Evolutionary conservation across 2,888 invertebrate species (phyloP).

Genomic region (Trichopria drosophilae): DNA sequence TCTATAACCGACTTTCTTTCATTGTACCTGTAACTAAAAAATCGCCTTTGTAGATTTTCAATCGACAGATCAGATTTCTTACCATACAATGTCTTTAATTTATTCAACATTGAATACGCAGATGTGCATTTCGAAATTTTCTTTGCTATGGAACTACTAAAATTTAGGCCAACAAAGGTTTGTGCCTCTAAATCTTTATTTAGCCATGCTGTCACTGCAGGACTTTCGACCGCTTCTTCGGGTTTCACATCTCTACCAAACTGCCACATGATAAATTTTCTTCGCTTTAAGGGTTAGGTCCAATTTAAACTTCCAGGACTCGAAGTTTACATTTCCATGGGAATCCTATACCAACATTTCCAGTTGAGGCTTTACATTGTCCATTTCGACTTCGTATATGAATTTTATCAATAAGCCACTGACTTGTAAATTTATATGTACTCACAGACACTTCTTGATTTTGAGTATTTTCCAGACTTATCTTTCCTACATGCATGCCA

Average conservation of each 20-base stretch:
- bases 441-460: no score
- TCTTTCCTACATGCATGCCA: background rate
- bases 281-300: slow-evolving; percentile 31
- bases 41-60: slow-evolving; percentile 33
- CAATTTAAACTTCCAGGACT: slow-evolving; percentile 34
- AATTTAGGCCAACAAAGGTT: no score
- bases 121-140: slow-evolving; percentile 37
- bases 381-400: slow-evolving; percentile 33
- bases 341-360: slow-evolving; percentile 34
- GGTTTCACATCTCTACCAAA: slow-evolving; percentile 26
- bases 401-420: no score
- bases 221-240: slow-evolving; percentile 19
- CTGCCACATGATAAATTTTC: slow-evolving; percentile 20
- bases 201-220: slow-evolving; percentile 30
- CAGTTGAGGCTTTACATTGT: slow-evolving; percentile 34
- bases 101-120: slow-evolving; percentile 32
- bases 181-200: slow-evolving; percentile 39
- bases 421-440: no score
- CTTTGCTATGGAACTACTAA: slow-evolving; percentile 33
- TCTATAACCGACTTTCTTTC: no score
- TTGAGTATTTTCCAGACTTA: background rate
- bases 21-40: slow-evolving; percentile 39
- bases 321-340: slow-evolving; percentile 29
- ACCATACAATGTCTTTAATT: no score
- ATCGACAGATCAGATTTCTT: slow-evolving; percentile 31